These are phyloP conservation scores for Perca fluviatilis DNA, from an alignment of 2,113 vertebrate genomes.

Conservation along the genomic window DNA sequence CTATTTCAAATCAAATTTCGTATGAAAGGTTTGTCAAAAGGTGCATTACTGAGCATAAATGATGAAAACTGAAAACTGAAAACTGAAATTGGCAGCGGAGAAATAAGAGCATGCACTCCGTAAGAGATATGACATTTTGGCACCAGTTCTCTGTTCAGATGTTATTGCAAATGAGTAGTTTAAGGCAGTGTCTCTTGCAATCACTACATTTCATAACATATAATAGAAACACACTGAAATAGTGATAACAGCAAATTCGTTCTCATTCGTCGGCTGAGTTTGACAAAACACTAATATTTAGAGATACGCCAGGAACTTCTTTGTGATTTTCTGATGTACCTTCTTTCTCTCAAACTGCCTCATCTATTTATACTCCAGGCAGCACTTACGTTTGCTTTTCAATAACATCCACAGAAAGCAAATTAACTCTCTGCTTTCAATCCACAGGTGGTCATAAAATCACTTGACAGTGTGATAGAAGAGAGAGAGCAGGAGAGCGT, in stretches of 20 bases:
- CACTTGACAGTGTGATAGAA: slow-evolving; percentile 25
- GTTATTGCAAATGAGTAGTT: slow-evolving; percentile 17
- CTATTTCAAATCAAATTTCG: neutral
- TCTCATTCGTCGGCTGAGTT: slow-evolving; percentile 1
- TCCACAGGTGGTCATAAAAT: slow-evolving; percentile 62
- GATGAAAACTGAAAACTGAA: neutral
- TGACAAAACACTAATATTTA: slow-evolving; percentile 34
- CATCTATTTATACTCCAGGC: slow-evolving; percentile 33
- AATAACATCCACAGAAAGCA: slow-evolving; percentile 23
- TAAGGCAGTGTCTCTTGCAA: neutral
- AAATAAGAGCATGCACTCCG: neutral
- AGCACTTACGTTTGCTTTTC: slow-evolving; percentile 40
- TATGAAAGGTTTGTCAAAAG: neutral
- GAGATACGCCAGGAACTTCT: neutral
- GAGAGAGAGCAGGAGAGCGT: neutral
- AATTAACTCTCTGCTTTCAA: slow-evolving; percentile 46
- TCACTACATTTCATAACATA: slow-evolving; percentile 3
- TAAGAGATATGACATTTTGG: neutral
- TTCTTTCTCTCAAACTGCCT: slow-evolving; percentile 2
- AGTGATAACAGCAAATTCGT: neutral
- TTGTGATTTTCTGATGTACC: slow-evolving; percentile 12
- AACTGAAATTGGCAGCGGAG: neutral
- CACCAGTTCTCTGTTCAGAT: neutral
- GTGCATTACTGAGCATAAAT: neutral
- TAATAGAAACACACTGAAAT: neutral